Evolutionary conservation across 2,888 invertebrate genomes (phyloP), one percentile per base, ranked within the genome.

Genomic region (Eupithecia subfuscata): DNA sequence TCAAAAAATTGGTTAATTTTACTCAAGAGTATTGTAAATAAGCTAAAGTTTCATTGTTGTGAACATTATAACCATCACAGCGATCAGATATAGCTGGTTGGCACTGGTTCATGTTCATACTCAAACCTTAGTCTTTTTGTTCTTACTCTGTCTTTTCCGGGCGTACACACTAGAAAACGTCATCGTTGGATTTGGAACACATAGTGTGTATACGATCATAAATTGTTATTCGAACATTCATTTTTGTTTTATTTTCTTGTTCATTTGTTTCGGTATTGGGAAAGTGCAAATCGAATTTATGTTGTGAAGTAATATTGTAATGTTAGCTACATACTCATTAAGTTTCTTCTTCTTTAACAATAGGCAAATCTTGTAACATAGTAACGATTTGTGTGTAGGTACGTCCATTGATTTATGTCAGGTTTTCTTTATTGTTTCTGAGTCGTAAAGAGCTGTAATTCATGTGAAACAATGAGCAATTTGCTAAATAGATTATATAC

Each of bases 401-500:
- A 87, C 88, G 90, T 90, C 89, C 89, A 87, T 87, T 91, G 93
- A 93, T 92, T 93, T 93, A 93, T 90, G 90, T 85, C 87, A 88
- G 88, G 88, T 92, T 89, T 77, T 88, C 90, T 89, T 91, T 93
- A 94, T 95, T 92, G 94, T 94, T 93, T 92, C 89, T 92, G 90
- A 85, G 85, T 92, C 92, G 90, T 93, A 93, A 92, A 92, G 88
- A 90, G 88, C 88, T 90, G 90, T 91, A 92, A 93, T 92, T 91
- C 92, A 90, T 82, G 84, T 87, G 90, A 90, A 92, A 95, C 94
- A 95, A 95, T 94, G 91, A 93, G 93, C 94, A 91, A 94, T 95
- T 94, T 91, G 88, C 91, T 91, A 91, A 92, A 93, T 92, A 93
- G 90, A 94, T 93, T 92, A 92, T 88, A 90, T 90, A 92, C 91